phyloP scores from a whole-genome alignment of 2,888 invertebrate genomes.

The Gerris lacustris region DNA sequence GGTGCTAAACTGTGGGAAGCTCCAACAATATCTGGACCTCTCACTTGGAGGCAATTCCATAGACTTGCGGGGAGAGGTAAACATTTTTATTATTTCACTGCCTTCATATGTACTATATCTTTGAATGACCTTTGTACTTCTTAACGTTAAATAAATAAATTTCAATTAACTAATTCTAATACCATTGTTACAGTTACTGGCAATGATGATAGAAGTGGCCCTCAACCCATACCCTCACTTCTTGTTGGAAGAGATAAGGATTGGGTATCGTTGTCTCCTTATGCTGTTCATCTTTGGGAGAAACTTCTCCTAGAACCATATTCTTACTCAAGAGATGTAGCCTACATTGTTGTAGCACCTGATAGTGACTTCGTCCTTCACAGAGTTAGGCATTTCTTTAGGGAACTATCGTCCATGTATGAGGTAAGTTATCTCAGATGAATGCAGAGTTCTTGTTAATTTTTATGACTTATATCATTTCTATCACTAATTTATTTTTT shows the following conservation, averaged over 20 bases:
- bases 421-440: constrained; percentile 44
- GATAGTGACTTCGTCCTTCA: constrained; percentile 73
- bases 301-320: constrained; percentile 93
- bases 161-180: not conserved
- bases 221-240: constrained; percentile 89
- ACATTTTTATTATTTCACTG: constrained; percentile 4
- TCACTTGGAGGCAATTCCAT: constrained; percentile 98
- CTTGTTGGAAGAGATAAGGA: constrained; percentile 91
- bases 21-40: constrained; percentile 82
- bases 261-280: constrained; percentile 87
- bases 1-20: constrained; percentile 82
- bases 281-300: constrained; percentile 91
- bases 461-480: not conserved
- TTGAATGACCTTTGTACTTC: not conserved
- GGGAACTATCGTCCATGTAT: constrained; percentile 83
- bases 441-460: not conserved
- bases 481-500: constrained; percentile 10
- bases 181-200: constrained; percentile 37
- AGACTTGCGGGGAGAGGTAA: constrained; percentile 75
- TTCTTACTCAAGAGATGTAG: constrained; percentile 85
- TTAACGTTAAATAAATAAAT: not conserved
- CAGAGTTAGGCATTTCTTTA: constrained; percentile 75
- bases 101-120: too few relatives aligned
- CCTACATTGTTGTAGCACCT: constrained; percentile 87
- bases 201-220: constrained; percentile 89